These are phyloP conservation scores for Pipistrellus pygmaeus DNA, from an alignment of 2,797 vertebrate species.

Conservation along the genomic window DNA sequence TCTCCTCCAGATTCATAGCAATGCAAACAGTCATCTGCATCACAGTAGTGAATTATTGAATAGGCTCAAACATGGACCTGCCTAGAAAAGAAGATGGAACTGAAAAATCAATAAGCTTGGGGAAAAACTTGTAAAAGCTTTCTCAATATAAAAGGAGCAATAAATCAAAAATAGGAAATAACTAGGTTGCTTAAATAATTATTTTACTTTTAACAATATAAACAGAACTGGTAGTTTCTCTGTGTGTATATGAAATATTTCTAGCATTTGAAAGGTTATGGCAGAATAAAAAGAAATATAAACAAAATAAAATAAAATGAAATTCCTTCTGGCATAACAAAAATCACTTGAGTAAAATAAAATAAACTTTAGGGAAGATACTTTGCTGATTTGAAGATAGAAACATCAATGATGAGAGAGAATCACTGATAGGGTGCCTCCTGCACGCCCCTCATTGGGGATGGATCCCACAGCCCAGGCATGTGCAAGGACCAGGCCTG, in stretches of 20 bases:
- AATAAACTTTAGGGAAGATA: neutral
- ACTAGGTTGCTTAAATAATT: conserved; percentile 53
- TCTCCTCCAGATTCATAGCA: neutral
- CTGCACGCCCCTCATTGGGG: too few species aligned
- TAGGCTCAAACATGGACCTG: neutral
- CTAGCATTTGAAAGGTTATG: conserved; percentile 49
- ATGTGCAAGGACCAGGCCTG: neutral
- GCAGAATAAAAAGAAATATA: neutral
- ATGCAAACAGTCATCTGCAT: conserved; percentile 26
- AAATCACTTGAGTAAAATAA: conserved; percentile 36
- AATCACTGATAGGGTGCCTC: too few species aligned
- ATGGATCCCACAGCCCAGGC: too few species aligned
- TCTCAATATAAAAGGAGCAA: conserved; percentile 63
- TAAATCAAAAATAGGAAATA: conserved; percentile 70
- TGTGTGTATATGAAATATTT: conserved; percentile 4
- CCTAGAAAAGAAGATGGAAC: conserved; percentile 58
- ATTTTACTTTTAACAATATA: conserved; percentile 53
- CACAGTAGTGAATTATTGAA: conserved; percentile 59
- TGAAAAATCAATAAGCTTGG: conserved; percentile 68
- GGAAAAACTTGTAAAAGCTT: conserved; percentile 28
- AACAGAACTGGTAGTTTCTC: conserved; percentile 47
- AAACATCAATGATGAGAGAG: too few species aligned
- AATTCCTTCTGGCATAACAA: conserved; percentile 36
- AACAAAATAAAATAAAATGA: neutral
- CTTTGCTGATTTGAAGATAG: neutral